Percentiles rank a stretch among this genome's conserved stretches.
Conservation (phyloP, 2,888 invertebrate species). For the Cantharis rufa region DNA sequence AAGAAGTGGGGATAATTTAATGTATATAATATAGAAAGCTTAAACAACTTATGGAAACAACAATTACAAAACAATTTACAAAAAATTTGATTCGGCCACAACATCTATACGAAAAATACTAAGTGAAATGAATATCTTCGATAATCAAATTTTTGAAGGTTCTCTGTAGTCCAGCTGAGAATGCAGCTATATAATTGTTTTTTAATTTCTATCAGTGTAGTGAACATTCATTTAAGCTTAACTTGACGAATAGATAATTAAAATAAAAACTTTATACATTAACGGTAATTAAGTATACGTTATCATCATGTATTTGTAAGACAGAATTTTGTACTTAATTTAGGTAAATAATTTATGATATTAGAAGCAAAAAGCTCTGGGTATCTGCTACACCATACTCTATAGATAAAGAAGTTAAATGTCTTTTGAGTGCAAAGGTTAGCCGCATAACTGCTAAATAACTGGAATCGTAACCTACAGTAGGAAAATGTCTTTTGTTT, state of each 20-base stretch:
- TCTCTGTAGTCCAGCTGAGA: too few species aligned
- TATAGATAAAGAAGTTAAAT: conserved; percentile 28
- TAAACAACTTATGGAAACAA: too few species aligned
- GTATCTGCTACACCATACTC: conserved; percentile 15
- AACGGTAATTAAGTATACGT: background rate
- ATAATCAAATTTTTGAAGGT: too few species aligned
- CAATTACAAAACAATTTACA: too few species aligned
- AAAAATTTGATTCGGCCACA: too few species aligned
- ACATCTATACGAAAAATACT: too few species aligned
- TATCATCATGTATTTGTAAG: background rate
- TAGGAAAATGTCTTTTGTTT: conserved; percentile 5
- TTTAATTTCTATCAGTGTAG: too few species aligned
- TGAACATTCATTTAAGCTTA: background rate
- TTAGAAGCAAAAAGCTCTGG: conserved; percentile 15
- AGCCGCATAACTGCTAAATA: conserved; percentile 18
- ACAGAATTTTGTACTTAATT: conserved; percentile 13
- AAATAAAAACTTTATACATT: background rate
- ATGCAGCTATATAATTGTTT: too few species aligned
- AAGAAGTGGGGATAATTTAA: too few species aligned
- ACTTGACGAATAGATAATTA: background rate
- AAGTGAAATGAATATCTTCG: too few species aligned
- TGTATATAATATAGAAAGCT: too few species aligned
- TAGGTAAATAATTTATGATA: conserved; percentile 21
- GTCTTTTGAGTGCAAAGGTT: conserved; percentile 20
- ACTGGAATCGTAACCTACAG: conserved; percentile 10